Conservation (phyloP, 2,888 invertebrate genomes). For the Thera obeliscata region DNA sequence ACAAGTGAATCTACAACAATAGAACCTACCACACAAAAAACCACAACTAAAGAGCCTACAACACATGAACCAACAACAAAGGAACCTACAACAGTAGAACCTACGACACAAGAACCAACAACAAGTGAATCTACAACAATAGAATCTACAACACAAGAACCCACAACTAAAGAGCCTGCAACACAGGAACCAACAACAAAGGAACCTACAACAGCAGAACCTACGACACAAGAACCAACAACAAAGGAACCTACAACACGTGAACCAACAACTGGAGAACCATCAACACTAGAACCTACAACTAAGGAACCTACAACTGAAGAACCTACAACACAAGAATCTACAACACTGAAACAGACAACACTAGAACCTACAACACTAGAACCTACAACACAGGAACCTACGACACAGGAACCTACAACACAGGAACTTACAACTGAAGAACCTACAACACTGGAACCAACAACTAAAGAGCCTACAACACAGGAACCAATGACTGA, state of each 20-base stretch:
- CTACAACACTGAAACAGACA: conserved; percentile 5
- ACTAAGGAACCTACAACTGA: conserved; percentile 6
- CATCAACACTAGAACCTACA: too few relatives aligned
- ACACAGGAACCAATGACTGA: conserved; percentile 13
- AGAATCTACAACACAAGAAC: conserved; percentile 8
- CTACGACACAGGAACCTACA: conserved; percentile 4
- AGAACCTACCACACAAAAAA: conserved; percentile 14
- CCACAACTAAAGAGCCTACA: conserved; percentile 13
- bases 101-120: conserved; percentile 8
- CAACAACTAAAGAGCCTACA: conserved; percentile 9
- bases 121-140: conserved; percentile 10
- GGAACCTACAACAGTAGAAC: conserved; percentile 4
- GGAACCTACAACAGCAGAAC: conserved; percentile 6
- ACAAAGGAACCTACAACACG: conserved; percentile 4
- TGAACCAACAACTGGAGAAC: too few relatives aligned
- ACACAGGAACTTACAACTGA: conserved; percentile 16
- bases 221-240: conserved; percentile 19
- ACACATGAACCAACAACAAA: conserved; percentile 22
- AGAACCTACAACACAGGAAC: conserved; percentile 8
- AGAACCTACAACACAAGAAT: conserved; percentile 11
- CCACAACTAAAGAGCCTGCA: conserved; percentile 9
- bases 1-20: conserved; percentile 10
- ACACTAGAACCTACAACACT: conserved; percentile 12
- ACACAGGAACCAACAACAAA: conserved; percentile 10
- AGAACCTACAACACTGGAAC: too few relatives aligned